These are phyloP conservation scores for Pteropus alecto DNA, from an alignment of 2,113 vertebrate species.

Conservation along the genomic window DNA sequence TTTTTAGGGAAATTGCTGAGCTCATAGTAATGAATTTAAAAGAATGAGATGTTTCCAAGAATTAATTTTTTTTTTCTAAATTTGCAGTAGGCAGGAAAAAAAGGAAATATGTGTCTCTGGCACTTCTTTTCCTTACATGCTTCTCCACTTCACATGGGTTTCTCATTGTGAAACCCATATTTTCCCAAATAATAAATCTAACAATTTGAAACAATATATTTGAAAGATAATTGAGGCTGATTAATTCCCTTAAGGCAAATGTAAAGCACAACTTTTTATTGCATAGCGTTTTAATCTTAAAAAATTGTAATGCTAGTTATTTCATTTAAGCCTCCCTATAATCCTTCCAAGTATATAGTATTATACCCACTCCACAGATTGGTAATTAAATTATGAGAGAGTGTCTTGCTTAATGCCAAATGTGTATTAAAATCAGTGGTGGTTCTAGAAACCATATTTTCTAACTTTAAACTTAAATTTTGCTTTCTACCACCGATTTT, in stretches of 20 bases:
- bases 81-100: not conserved
- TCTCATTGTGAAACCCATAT: not conserved
- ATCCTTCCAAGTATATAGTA: not conserved
- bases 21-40: not conserved
- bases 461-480: not conserved
- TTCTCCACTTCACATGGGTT: not conserved
- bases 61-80: not conserved
- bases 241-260: not conserved
- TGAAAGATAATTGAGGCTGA: not conserved
- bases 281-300: not conserved
- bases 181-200: not conserved
- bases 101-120: not conserved
- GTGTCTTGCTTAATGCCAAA: not conserved
- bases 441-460: not conserved
- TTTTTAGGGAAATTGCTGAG: slow-evolving; percentile 14
- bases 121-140: not conserved
- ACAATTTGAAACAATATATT: not conserved
- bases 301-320: not conserved
- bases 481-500: not conserved
- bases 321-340: not conserved
- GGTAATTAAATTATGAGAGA: not conserved
- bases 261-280: not conserved
- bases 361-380: not conserved
- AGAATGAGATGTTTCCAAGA: not conserved
- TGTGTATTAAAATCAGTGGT: not conserved